A percentile compares a stretch with the other conserved stretches of the same genome.
Conservation (phyloP, 2,888 invertebrate species). For the Molanna angustata region DNA sequence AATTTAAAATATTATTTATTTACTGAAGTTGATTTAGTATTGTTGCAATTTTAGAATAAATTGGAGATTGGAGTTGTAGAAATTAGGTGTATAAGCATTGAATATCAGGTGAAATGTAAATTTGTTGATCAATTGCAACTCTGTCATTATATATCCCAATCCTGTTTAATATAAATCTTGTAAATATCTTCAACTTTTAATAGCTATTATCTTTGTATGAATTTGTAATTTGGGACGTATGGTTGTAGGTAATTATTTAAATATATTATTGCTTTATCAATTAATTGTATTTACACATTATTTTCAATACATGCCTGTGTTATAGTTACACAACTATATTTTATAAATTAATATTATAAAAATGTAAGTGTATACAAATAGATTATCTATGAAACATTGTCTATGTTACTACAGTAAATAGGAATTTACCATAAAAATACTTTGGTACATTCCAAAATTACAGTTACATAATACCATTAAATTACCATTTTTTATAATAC, state of each 20-base stretch:
- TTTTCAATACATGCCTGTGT: constrained; percentile 31
- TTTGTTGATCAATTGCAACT: constrained; percentile 22
- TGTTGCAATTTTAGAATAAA: constrained; percentile 3
- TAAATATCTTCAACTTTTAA: constrained; percentile 32
- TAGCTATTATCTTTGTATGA: constrained; percentile 31
- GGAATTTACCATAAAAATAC: constrained; percentile 30
- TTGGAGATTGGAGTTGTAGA: background rate
- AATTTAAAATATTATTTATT: background rate
- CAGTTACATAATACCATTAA: too few relatives aligned
- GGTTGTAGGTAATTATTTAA: constrained; percentile 29
- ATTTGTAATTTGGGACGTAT: constrained; percentile 27
- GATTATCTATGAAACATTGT: constrained; percentile 29
- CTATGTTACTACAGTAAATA: constrained; percentile 31
- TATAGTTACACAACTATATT: constrained; percentile 33
- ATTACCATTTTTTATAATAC: too few relatives aligned
- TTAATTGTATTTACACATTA: constrained; percentile 31
- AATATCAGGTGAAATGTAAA: constrained; percentile 7
- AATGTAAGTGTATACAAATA: constrained; percentile 33
- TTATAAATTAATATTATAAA: constrained; percentile 33
- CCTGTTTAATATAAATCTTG: constrained; percentile 22
- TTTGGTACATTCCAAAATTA: constrained; percentile 32
- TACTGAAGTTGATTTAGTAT: constrained; percentile 1
- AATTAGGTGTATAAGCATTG: background rate
- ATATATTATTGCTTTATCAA: constrained; percentile 30
- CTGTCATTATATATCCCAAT: constrained; percentile 19